phyloP scores from a whole-genome alignment of 2,797 vertebrate genomes.

The Toxotes lorentzi region DNA sequence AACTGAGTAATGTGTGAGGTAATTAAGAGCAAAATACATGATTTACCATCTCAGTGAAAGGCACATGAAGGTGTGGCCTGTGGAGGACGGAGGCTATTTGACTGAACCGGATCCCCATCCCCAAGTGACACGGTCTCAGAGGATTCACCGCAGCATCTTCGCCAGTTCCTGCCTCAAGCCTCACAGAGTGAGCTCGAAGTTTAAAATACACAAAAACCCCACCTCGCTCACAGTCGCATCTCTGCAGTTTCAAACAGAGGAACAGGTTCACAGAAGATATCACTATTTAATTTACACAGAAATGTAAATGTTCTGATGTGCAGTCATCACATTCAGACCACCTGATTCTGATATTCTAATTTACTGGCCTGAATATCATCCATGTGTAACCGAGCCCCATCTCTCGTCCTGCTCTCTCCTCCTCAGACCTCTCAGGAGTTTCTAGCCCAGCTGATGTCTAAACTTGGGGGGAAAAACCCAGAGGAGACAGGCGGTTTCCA shows the following conservation, averaged over 20 bases:
- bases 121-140: no score
- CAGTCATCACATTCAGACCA: background rate
- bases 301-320: background rate
- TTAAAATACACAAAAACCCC: no score
- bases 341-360: background rate
- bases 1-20: background rate
- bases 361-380: background rate
- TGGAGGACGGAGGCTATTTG: no score
- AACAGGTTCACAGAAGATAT: no score
- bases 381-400: background rate
- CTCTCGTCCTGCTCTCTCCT: background rate
- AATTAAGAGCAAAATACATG: background rate
- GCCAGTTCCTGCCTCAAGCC: no score
- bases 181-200: no score
- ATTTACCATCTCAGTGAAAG: no score
- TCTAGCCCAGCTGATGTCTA: slow-evolving; percentile 90
- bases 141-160: no score
- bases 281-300: background rate
- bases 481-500: slow-evolving; percentile 95
- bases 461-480: slow-evolving; percentile 89
- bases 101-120: no score
- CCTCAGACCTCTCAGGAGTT: slow-evolving; percentile 93
- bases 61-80: no score
- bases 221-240: no score
- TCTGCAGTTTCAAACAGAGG: no score